Evolutionary conservation across 2,888 invertebrate genomes (phyloP), one percentile per base, ranked within the genome.

Genomic region (Cryptosula pallasiana): DNA sequence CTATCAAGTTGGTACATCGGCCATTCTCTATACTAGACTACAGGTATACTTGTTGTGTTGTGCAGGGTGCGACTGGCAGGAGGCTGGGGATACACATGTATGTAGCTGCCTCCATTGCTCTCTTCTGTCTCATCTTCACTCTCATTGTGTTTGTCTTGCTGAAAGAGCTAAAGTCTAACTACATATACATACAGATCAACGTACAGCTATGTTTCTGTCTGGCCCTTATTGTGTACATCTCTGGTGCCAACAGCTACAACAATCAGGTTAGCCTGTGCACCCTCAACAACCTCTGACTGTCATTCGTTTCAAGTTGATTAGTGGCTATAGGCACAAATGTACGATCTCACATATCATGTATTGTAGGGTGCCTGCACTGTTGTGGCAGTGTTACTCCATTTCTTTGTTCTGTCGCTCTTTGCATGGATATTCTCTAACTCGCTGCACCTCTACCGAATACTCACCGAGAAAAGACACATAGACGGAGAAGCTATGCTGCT

Each of bases 391-490:
- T 89, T 91, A 69, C 88, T 97, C 74, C 96, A 97, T 86, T 96
- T 95, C 87, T 90, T 94, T 83, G 96, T 94, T 93, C 86, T 95
- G 81, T 90, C 91, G 35, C 91, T 93, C 20, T 93, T 95, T 80
- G 91, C 91, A 29, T 97, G 97, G 97, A 89, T 92, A 78, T 89
- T 95, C 77, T 92, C 95, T 72, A 95, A 95, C 85, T 92, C 94
- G 35, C 89, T 95, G 78, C 97, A 97, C 86, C 87, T 96, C 73
- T 93, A 96, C 81, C 89, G 97, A 69, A 93, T 96, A 90, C 87
- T 97, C 77, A 94, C 95, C 1, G 96, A 96, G 87, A 91, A 96
- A 88, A 88, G 96, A 1, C 95, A 96, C 85, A 94, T 97, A 69
- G 96, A 97, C 87, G 94, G 95, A 84, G 96, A 94, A 1, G 92